A percentile compares a stretch with the other conserved stretches of the same genome.
Evolutionary conservation across 2,888 invertebrate genomes (phyloP).

Genomic region (Mimas tiliae): DNA sequence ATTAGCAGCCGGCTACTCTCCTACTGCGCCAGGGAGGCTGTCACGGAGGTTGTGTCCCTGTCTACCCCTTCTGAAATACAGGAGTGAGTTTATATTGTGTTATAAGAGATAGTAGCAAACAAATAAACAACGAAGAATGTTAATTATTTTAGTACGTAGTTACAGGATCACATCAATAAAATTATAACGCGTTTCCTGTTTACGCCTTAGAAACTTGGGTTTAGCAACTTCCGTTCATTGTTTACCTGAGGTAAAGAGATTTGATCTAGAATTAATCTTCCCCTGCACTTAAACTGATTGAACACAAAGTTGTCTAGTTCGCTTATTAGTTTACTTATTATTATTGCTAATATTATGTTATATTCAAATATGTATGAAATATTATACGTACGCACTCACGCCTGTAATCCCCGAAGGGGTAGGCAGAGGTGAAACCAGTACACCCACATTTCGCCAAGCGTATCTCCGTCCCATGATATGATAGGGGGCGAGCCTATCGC

Average conservation of each 20-base stretch:
- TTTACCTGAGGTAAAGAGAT: slow-evolving; percentile 2
- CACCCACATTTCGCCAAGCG: no score
- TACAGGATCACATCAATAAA: not conserved
- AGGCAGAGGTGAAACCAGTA: no score
- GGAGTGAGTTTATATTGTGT: no score
- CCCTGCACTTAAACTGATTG: not conserved
- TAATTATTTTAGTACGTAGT: not conserved
- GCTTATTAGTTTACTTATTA: not conserved
- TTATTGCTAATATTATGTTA: not conserved
- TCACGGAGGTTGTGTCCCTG: no score
- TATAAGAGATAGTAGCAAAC: not conserved
- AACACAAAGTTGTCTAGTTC: not conserved
- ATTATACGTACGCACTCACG: no score
- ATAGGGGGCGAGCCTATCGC: no score
- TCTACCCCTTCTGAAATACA: no score
- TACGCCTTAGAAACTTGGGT: not conserved
- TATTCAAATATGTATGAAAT: no score
- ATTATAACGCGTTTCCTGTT: not conserved
- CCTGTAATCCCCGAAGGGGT: no score
- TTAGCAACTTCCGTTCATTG: slow-evolving; percentile 1
- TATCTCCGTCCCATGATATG: no score
- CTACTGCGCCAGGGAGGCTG: no score
- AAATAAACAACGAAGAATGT: not conserved
- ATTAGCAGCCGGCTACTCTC: no score
- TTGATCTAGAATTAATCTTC: slow-evolving; percentile 3